Percentiles rank a stretch among this genome's conserved stretches.
Conservation (phyloP, 2,113 vertebrate species). For the Cygnus buccinator region DNA sequence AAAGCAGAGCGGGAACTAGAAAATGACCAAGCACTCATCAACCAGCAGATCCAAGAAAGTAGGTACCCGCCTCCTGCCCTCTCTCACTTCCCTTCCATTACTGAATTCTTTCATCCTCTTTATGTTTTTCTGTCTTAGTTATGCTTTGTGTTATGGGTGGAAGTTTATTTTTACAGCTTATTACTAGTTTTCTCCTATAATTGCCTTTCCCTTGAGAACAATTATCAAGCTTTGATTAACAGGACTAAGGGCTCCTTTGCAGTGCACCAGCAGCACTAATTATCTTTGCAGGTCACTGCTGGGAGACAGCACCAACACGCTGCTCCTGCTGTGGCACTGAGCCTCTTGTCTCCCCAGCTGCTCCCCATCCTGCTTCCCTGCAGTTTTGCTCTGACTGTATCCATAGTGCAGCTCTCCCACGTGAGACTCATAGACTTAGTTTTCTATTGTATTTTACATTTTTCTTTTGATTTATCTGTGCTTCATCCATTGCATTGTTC, state of each 20-base stretch:
- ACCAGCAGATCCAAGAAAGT: constrained; percentile 85
- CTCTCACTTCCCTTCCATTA: neutral
- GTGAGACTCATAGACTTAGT: neutral
- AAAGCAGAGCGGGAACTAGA: constrained; percentile 84
- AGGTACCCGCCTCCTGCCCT: constrained; percentile 49
- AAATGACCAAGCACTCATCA: constrained; percentile 80
- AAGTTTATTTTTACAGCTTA: neutral
- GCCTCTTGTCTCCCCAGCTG: neutral
- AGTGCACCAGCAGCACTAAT: neutral
- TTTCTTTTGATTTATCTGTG: neutral
- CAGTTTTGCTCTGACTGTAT: neutral
- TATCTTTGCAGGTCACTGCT: neutral
- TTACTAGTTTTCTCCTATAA: neutral
- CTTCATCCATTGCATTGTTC: neutral
- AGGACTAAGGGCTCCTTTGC: neutral
- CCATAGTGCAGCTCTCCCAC: neutral
- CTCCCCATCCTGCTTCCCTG: neutral
- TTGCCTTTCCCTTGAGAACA: neutral
- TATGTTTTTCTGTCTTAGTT: neutral
- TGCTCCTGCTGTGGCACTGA: neutral
- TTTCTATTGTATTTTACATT: neutral
- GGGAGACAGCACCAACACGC: neutral
- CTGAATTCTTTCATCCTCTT: neutral
- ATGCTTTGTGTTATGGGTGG: neutral
- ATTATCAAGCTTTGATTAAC: neutral